Conservation (phyloP, 2,113 vertebrate species). For the Cacatua alba region DNA sequence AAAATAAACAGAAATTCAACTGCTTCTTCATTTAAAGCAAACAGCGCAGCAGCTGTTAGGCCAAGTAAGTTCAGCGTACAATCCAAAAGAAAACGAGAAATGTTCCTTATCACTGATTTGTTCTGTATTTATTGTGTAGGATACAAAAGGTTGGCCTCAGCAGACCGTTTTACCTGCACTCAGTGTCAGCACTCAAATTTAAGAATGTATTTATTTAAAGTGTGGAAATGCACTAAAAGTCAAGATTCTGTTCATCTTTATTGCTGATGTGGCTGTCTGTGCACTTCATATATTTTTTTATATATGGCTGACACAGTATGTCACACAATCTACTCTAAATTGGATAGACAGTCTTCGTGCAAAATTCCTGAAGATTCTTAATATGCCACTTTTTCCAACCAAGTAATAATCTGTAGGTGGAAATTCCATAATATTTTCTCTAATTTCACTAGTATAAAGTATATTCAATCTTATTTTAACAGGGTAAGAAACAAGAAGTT, state of each 20-base stretch:
- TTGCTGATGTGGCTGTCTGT: background rate
- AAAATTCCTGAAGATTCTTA: background rate
- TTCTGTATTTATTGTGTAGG: background rate
- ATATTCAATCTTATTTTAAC: background rate
- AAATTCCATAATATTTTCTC: background rate
- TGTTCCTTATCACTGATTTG: background rate
- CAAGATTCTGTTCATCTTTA: background rate
- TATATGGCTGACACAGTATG: background rate
- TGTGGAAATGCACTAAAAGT: background rate
- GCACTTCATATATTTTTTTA: background rate
- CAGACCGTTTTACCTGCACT: background rate
- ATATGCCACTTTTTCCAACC: background rate
- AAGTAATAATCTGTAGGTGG: background rate
- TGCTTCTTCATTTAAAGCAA: background rate
- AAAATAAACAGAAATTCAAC: background rate
- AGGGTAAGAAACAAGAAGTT: slow-evolving; percentile 90
- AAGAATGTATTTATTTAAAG: background rate
- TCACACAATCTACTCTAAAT: background rate
- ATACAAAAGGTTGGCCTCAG: background rate
- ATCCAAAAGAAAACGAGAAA: background rate
- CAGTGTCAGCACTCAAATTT: background rate
- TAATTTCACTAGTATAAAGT: background rate
- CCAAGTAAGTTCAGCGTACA: rapidly evolving
- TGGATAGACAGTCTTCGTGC: background rate
- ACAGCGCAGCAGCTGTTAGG: background rate